phyloP scores from a whole-genome alignment of 1,140 invertebrate species.

The Brachionus manjavacas region DNA sequence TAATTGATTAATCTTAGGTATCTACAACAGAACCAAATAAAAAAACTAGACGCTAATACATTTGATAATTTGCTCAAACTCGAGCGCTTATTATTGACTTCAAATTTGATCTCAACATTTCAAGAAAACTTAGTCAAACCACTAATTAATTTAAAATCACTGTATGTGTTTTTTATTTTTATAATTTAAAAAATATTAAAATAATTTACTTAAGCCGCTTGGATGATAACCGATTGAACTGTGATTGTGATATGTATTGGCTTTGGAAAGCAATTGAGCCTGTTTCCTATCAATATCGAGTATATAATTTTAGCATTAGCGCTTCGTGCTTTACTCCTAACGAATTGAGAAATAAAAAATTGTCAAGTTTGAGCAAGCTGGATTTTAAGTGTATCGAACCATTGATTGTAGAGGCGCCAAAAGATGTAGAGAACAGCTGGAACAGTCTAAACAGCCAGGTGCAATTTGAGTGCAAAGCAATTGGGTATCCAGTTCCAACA shows the following conservation, averaged over 20 bases:
- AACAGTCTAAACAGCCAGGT: neutral
- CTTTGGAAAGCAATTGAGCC: neutral
- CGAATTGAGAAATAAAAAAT: constrained; percentile 13
- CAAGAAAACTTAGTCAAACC: neutral
- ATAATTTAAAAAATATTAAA: neutral
- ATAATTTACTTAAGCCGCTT: neutral
- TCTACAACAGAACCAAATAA: constrained; percentile 1
- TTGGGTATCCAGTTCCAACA: neutral
- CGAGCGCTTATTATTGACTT: neutral
- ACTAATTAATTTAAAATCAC: neutral
- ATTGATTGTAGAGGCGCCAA: neutral
- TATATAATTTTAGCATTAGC: neutral
- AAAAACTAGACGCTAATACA: neutral
- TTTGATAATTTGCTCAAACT: neutral
- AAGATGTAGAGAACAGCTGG: neutral
- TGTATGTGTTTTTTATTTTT: neutral
- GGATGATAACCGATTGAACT: neutral
- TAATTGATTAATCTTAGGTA: neutral
- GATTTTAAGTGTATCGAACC: constrained; percentile 21
- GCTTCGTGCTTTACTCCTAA: neutral
- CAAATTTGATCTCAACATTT: neutral
- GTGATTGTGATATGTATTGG: constrained; percentile 31
- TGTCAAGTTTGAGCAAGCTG: neutral
- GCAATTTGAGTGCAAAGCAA: neutral
- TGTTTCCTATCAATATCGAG: neutral